These are phyloP conservation scores for Steinernema hermaphroditum DNA, from an alignment of 2,888 invertebrate genomes.

Conservation along the genomic window DNA sequence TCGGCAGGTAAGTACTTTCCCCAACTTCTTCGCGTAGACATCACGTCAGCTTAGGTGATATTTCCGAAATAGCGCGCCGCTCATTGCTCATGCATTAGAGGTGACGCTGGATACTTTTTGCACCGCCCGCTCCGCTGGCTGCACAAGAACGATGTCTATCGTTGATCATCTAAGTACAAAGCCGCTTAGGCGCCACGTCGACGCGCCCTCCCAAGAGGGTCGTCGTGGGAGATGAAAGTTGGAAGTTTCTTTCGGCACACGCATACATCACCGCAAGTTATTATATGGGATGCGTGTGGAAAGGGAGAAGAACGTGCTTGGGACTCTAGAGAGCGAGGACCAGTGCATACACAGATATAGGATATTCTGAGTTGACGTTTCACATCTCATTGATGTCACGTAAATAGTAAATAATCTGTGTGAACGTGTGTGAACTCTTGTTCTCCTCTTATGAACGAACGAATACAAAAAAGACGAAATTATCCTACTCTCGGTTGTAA, in stretches of 20 bases:
- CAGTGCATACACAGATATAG: no score
- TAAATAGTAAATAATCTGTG: no score
- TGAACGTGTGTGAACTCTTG: no score
- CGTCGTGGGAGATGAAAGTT: neutral
- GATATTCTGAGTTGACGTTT: no score
- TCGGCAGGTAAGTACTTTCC: constrained; percentile 21
- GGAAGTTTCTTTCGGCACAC: constrained; percentile 11
- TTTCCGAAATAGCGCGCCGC: neutral
- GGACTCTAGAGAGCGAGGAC: neutral
- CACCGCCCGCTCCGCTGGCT: neutral
- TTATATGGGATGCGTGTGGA: neutral
- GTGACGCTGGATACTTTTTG: constrained; percentile 9
- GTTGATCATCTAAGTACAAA: constrained; percentile 20
- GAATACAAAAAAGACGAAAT: no score
- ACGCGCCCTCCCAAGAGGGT: neutral
- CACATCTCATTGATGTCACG: no score
- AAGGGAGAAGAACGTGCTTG: neutral
- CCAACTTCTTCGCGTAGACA: neutral
- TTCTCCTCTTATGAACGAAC: no score
- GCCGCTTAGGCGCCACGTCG: neutral
- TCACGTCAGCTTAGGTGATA: no score
- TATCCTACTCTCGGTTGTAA: no score
- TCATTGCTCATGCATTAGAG: constrained; percentile 15
- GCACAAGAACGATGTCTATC: neutral
- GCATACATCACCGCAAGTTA: constrained; percentile 21